These are phyloP conservation scores for Geopemphigus sp. DNA, from an alignment of 1,140 invertebrate genomes.

Conservation along the genomic window DNA sequence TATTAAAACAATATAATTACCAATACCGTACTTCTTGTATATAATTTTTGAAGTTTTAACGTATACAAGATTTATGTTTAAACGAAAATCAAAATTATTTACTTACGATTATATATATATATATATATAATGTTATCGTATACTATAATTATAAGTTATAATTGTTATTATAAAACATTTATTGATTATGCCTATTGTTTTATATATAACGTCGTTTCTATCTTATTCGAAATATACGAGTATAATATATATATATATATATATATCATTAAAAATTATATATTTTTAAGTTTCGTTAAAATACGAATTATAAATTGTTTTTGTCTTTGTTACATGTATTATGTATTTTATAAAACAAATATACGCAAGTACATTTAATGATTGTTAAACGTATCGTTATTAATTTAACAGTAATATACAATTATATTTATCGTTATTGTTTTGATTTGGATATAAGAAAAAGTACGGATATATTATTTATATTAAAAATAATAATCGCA, in stretches of 20 bases:
- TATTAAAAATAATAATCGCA: too few species aligned
- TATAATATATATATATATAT: neutral
- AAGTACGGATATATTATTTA: too few species aligned
- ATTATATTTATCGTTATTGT: too few species aligned
- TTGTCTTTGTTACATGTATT: slow-evolving; percentile 14
- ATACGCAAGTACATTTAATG: neutral
- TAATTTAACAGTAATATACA: neutral
- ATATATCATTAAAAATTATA: slow-evolving; percentile 13
- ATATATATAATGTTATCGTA: slow-evolving; percentile 3
- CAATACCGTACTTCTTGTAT: slow-evolving; percentile 7
- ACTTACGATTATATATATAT: neutral
- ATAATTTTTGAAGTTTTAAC: neutral
- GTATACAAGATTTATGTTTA: neutral
- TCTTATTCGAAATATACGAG: neutral
- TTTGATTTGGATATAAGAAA: too few species aligned
- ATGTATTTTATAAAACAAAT: slow-evolving; percentile 7
- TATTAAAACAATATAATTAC: slow-evolving; percentile 6
- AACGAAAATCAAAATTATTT: neutral
- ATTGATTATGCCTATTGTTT: slow-evolving; percentile 2
- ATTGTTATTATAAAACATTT: slow-evolving; percentile 25
- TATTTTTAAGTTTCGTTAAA: neutral
- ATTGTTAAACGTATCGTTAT: neutral
- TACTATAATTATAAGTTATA: neutral
- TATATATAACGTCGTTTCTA: neutral
- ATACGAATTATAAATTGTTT: slow-evolving; percentile 9